Evolutionary conservation across 2,797 vertebrate species (phyloP).

Genomic region (Sparidentex hasta): DNA sequence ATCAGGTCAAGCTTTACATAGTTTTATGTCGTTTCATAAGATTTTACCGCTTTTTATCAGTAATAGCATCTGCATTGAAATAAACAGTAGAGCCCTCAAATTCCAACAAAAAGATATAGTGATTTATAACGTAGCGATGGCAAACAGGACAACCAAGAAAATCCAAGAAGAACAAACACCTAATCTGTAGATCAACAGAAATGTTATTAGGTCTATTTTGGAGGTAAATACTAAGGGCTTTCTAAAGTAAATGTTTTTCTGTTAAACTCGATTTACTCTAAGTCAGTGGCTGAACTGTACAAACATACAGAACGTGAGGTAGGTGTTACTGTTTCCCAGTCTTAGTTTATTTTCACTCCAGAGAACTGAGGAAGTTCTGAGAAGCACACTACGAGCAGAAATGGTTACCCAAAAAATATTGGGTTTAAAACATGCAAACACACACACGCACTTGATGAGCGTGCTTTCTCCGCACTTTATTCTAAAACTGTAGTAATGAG

Average conservation of each 20-base stretch:
- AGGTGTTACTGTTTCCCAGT: constrained; percentile 54
- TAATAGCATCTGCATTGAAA: not conserved
- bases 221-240: constrained; percentile 21
- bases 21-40: not conserved
- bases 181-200: constrained; percentile 37
- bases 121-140: not conserved
- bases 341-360: constrained; percentile 61
- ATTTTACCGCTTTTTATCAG: constrained; percentile 2
- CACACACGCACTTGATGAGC: constrained; percentile 25
- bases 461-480: constrained; percentile 46
- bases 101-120: no score
- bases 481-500: constrained; percentile 15
- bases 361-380: constrained; percentile 51
- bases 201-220: constrained; percentile 25
- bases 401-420: constrained; percentile 49
- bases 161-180: constrained; percentile 22
- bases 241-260: constrained; percentile 56
- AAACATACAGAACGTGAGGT: constrained; percentile 55
- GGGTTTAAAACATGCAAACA: constrained; percentile 34
- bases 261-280: constrained; percentile 31
- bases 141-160: not conserved
- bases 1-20: not conserved
- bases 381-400: constrained; percentile 22
- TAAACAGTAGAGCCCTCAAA: not conserved
- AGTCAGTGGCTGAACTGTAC: constrained; percentile 22